Base-by-base conservation (phyloP, 2,113 vertebrate species). In the Xiphophorus maculatus region DNA sequence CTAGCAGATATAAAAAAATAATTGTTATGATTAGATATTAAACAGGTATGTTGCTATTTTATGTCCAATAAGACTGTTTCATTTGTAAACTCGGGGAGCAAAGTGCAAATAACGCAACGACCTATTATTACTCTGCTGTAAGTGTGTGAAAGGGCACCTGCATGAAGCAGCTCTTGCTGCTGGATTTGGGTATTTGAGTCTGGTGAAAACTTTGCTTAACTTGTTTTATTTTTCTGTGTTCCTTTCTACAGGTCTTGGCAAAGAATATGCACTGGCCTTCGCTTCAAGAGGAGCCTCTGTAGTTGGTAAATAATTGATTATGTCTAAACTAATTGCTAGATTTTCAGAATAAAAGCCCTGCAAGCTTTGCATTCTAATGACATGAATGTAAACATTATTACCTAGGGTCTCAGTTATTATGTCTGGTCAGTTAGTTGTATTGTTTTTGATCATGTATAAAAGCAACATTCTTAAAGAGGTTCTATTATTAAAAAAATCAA, bases 211-310 rank as follows among this genome's bases (percentile, higher is more conserved):
- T 3, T 40, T 3, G 48, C 7, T 0, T 0, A 17, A 29, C 51
- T n/a, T 54, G 4, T 28, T 37, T 37, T 1, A 40, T 40, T 81
- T 64, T 83, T 35, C 1, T 76, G n/a, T 66, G 2, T 87, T 70
- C 77, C 17, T 79, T 58, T 87, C 4, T 79, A 76, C 92, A 99
- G 98, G 98, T 60, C 91, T 99, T 84, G 98, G 98, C 25, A 95
- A 92, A 93, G 94, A 96, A 35, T 99, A 99, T 93, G 97, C 98
- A 15, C 88, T 99, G 89, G 96, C 97, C 77, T 99, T 99, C 95
- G 97, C 95, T 29, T 95, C 96, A 90, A 96, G 97, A 95, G 98
- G 98, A 69, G 98, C 98, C 63, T 96, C 94, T 32, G 97, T 99
- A 63, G 89, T 99, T 84, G 98, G 98, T 99, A 94, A 95, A 94